Base-by-base conservation (phyloP, 2,888 invertebrate species). In the Thymelicus acteon region DNA sequence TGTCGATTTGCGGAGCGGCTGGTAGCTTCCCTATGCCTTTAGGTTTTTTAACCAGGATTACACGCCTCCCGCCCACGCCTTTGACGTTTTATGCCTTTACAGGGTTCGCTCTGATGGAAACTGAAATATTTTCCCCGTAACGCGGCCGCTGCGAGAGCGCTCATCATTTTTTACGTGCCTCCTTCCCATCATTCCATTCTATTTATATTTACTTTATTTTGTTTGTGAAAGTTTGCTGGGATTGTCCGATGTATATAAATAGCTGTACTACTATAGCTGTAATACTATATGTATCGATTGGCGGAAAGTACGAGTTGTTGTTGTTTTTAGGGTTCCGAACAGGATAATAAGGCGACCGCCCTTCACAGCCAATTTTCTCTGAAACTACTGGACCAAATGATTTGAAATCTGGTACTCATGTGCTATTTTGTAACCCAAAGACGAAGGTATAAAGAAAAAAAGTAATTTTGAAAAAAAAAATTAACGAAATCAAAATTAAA, bases 131-230 rank as follows among this genome's bases (percentile, higher is more conserved):
- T 52, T 15, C 49, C 19, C 49, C n/a, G 49, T 6, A 7, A 7
- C 49, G 49, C 54, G 8, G 54, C 54, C 54, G 54, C 24, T 24
- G 24, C 54, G 54, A 8, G 54, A 54, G 24, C 10, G 54, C 54
- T 54, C 24, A 24, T 54, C 7, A 54, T 54, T 24, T 54, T 54
- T 54, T 54, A 54, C 24, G 54, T 54, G 24, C 54, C 19, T 54
- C 54, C 24, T 24, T 54, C 54, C 24, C 19, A 52, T 52, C 8
- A n/a, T 19, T 52, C 24, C 12, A 24, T 54, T 54, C 54, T 54
- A 54, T 54, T 54, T 54, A 24, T 54, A 54, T 10, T 54, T 54
- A 24, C 24, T 54, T 19, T 31, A 31, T 31, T 19, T 54, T 54
- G 19, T 54, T 24, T 54, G 54, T 52, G 15, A 24, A 24, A 54